These are phyloP conservation scores for Pollenia amentaria DNA, from an alignment of 2,888 invertebrate species.

Conservation along the genomic window DNA sequence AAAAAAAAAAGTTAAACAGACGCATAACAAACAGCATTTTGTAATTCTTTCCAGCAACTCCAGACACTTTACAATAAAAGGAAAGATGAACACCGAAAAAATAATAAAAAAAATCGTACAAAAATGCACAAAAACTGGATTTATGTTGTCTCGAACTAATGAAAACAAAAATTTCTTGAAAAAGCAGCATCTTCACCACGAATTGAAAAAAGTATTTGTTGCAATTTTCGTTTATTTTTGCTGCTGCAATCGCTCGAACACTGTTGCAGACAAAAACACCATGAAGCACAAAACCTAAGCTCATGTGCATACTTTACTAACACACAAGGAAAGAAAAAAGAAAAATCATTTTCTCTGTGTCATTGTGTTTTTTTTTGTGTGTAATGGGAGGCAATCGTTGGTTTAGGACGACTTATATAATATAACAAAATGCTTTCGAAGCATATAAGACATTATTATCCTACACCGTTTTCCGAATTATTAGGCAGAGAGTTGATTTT, in stretches of 20 bases:
- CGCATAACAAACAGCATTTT: constrained; percentile 52
- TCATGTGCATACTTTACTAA: constrained; percentile 42
- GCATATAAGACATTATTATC: constrained; percentile 1
- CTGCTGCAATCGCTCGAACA: constrained; percentile 41
- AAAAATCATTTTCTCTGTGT: constrained; percentile 48
- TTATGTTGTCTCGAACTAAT: constrained; percentile 72
- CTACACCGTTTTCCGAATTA: constrained; percentile 32
- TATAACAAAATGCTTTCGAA: constrained; percentile 10
- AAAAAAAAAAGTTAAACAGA: constrained; percentile 32
- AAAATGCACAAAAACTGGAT: constrained; percentile 71
- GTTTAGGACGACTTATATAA: constrained; percentile 38
- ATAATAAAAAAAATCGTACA: neutral
- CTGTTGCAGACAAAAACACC: constrained; percentile 44
- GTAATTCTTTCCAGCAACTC: constrained; percentile 56
- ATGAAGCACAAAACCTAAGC: constrained; percentile 47
- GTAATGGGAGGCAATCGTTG: constrained; percentile 64
- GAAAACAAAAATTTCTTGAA: constrained; percentile 35
- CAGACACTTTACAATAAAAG: constrained; percentile 59
- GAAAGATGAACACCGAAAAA: constrained; percentile 26
- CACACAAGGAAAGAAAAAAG: neutral
- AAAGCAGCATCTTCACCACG: constrained; percentile 60
- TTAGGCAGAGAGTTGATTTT: neutral
- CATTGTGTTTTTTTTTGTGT: constrained; percentile 45
- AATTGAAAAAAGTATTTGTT: constrained; percentile 74
- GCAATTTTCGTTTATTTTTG: constrained; percentile 72